phyloP scores from a whole-genome alignment of 2,888 invertebrate genomes.

The Craniophora ligustri region DNA sequence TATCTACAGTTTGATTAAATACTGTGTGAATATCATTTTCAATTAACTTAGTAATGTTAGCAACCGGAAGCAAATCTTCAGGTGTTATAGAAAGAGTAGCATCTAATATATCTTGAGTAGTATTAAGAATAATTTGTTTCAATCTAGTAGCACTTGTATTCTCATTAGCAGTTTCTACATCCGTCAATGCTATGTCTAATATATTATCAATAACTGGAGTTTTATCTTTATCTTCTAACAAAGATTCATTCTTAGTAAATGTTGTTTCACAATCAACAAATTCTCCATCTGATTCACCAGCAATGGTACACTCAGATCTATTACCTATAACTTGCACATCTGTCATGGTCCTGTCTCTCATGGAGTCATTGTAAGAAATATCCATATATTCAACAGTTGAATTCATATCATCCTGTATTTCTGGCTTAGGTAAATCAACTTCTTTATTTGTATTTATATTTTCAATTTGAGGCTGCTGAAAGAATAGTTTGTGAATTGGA shows the following conservation, averaged over 20 bases:
- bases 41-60: slow-evolving; percentile 7
- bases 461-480: slow-evolving; percentile 53
- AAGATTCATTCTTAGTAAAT: slow-evolving; percentile 70
- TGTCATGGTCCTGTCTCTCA: slow-evolving; percentile 63
- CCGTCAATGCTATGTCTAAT: slow-evolving; percentile 30
- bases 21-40: slow-evolving; percentile 5
- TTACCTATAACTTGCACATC: slow-evolving; percentile 44
- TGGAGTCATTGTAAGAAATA: slow-evolving; percentile 72
- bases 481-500: slow-evolving; percentile 77
- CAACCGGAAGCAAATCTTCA: slow-evolving; percentile 47
- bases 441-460: slow-evolving; percentile 38
- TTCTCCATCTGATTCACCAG: slow-evolving; percentile 77
- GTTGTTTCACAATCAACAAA: slow-evolving; percentile 84
- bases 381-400: slow-evolving; percentile 78
- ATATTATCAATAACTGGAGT: slow-evolving; percentile 25
- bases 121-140: slow-evolving; percentile 50
- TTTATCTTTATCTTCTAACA: slow-evolving; percentile 31
- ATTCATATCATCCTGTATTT: slow-evolving; percentile 53
- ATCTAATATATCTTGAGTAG: slow-evolving; percentile 54
- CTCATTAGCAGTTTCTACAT: slow-evolving; percentile 24
- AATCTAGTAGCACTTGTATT: slow-evolving; percentile 44
- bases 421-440: slow-evolving; percentile 8
- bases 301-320: slow-evolving; percentile 45
- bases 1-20: slow-evolving; percentile 22
- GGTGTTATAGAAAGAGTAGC: slow-evolving; percentile 53